phyloP scores from a whole-genome alignment of 2,113 vertebrate genomes.

The Nicator chloris region DNA sequence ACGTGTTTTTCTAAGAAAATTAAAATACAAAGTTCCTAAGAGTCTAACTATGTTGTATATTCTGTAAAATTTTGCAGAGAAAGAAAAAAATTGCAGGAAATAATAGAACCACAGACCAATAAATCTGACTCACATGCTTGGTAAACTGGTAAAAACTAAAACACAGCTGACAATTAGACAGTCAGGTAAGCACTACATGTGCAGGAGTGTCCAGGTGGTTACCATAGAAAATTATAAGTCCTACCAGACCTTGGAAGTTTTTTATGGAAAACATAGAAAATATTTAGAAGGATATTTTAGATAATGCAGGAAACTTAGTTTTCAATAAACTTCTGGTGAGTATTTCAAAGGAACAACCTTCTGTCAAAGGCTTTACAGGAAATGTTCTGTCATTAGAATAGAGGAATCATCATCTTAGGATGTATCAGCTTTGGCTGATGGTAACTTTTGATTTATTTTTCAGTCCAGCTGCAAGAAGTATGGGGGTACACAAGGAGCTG shows the following conservation, averaged over 20 bases:
- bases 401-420: not conserved
- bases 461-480: not conserved
- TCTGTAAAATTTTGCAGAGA: not conserved
- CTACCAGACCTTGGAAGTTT: not conserved
- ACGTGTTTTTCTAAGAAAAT: not conserved
- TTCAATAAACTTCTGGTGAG: not conserved
- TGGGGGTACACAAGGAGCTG: not conserved
- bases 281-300: not conserved
- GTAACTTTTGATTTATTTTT: not conserved
- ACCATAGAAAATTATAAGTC: fast-evolving
- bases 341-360: not conserved
- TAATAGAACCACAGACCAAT: not conserved
- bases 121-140: not conserved
- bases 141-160: not conserved
- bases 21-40: not conserved
- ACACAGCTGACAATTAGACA: not conserved
- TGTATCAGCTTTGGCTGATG: not conserved
- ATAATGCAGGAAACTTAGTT: not conserved
- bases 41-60: not conserved
- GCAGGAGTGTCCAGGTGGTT: not conserved
- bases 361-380: not conserved
- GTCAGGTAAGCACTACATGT: not conserved
- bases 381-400: not conserved
- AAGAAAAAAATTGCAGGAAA: not conserved
- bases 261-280: not conserved